Evolutionary conservation across 2,797 vertebrate genomes (phyloP).

Genomic region (Champsocephalus gunnari): DNA sequence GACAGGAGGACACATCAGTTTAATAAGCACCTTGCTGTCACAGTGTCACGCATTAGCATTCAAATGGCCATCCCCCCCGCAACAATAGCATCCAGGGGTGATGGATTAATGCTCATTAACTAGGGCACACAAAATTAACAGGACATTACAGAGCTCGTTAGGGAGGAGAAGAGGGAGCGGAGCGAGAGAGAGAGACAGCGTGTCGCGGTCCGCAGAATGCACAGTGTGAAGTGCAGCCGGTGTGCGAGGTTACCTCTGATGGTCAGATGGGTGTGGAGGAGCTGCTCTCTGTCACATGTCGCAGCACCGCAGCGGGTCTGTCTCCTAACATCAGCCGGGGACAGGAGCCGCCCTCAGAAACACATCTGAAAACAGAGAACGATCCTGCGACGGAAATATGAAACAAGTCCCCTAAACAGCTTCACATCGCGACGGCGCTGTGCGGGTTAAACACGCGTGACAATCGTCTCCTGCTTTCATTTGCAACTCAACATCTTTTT

Average conservation of each 20-base stretch:
- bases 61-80: slow-evolving; percentile 88
- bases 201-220: slow-evolving; percentile 14
- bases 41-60: slow-evolving; percentile 93
- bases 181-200: slow-evolving; percentile 20
- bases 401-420: slow-evolving; percentile 1
- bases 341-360: slow-evolving; percentile 82
- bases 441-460: slow-evolving; percentile 1
- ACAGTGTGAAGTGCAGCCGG: slow-evolving; percentile 44
- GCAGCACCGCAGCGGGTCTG: slow-evolving; percentile 87
- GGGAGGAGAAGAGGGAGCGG: slow-evolving; percentile 53
- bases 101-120: slow-evolving; percentile 95
- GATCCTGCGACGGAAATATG: slow-evolving; percentile 9
- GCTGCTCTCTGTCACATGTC: slow-evolving; percentile 91
- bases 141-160: slow-evolving; percentile 86
- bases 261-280: slow-evolving; percentile 84
- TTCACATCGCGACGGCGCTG: slow-evolving; percentile 2
- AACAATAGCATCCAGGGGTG: slow-evolving; percentile 94
- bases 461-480: slow-evolving; percentile 10
- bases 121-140: slow-evolving; percentile 88
- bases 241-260: slow-evolving; percentile 85
- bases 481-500: slow-evolving; percentile 41
- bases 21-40: slow-evolving; percentile 93
- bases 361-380: not conserved
- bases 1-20: slow-evolving; percentile 91
- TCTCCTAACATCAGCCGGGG: slow-evolving; percentile 92